A percentile compares a stretch with the other conserved stretches of the same genome.
Evolutionary conservation across 2,888 invertebrate genomes (phyloP).

Genomic region (Nematopogon swammerdamellus): DNA sequence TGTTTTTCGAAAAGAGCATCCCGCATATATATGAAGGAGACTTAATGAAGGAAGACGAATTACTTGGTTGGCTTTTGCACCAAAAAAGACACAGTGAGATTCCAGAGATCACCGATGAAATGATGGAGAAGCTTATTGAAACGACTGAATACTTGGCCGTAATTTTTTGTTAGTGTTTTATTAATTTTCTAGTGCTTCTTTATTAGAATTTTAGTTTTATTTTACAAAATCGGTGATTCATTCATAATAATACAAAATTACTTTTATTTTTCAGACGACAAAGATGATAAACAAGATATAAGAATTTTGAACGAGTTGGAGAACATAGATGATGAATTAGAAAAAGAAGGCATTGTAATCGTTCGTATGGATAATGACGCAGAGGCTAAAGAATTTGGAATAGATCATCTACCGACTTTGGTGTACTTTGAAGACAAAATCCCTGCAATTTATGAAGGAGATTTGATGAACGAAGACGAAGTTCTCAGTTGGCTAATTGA

Average conservation of each 20-base stretch:
- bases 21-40: slow-evolving; percentile 79
- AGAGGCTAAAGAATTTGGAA: slow-evolving; percentile 88
- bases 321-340: slow-evolving; percentile 88
- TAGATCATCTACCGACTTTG: slow-evolving; percentile 81
- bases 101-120: slow-evolving; percentile 89
- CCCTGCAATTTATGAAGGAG: slow-evolving; percentile 88
- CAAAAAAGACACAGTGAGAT: slow-evolving; percentile 90
- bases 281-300: slow-evolving; percentile 86
- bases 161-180: slow-evolving; percentile 76
- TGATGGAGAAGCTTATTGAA: slow-evolving; percentile 88
- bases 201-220: neutral
- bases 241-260: too few species aligned
- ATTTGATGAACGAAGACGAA: slow-evolving; percentile 88
- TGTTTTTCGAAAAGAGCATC: slow-evolving; percentile 70
- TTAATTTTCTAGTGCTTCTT: neutral
- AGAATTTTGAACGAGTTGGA: slow-evolving; percentile 84
- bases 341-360: slow-evolving; percentile 87
- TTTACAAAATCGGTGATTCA: too few species aligned
- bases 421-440: slow-evolving; percentile 91
- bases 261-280: slow-evolving; percentile 67
- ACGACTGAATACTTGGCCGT: slow-evolving; percentile 79
- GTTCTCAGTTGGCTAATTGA: slow-evolving; percentile 86
- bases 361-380: slow-evolving; percentile 86
- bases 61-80: slow-evolving; percentile 86
- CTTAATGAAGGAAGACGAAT: slow-evolving; percentile 84